phyloP scores from a whole-genome alignment of 2,888 invertebrate species.

The Fragum whitleyi region DNA sequence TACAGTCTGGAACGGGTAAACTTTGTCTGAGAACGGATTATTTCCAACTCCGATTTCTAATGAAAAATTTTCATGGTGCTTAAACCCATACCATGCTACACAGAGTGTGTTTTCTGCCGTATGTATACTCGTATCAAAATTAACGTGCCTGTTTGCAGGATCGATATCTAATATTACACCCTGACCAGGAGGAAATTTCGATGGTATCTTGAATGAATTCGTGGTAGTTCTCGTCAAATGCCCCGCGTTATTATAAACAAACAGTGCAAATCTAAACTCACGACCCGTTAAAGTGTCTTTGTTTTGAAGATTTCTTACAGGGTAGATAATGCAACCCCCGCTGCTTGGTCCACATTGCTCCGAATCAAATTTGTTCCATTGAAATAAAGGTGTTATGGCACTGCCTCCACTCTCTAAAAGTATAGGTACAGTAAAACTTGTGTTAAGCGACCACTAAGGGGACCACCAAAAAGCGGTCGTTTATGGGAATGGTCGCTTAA shows the following conservation, averaged over 20 bases:
- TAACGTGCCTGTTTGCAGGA: conserved; percentile 2
- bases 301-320: conserved; percentile 41
- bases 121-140: conserved; percentile 33
- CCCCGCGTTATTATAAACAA: conserved; percentile 62
- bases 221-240: conserved; percentile 38
- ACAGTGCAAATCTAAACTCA: conserved; percentile 40
- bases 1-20: conserved; percentile 16
- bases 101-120: conserved; percentile 40
- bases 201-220: conserved; percentile 55
- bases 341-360: conserved; percentile 13
- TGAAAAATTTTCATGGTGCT: conserved; percentile 45
- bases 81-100: conserved; percentile 49
- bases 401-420: conserved; percentile 37
- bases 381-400: conserved; percentile 36
- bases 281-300: conserved; percentile 43
- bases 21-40: conserved; percentile 1
- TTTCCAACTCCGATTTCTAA: conserved; percentile 49
- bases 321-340: conserved; percentile 51
- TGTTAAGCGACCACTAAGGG: too few species aligned
- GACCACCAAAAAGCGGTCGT: too few species aligned
- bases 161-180: conserved; percentile 56
- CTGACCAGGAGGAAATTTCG: conserved; percentile 63
- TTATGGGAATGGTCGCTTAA: too few species aligned
- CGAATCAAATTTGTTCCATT: conserved; percentile 46
- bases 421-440: too few species aligned